Base-by-base conservation (phyloP, 2,888 invertebrate genomes). In the Pelosia muscerda region DNA sequence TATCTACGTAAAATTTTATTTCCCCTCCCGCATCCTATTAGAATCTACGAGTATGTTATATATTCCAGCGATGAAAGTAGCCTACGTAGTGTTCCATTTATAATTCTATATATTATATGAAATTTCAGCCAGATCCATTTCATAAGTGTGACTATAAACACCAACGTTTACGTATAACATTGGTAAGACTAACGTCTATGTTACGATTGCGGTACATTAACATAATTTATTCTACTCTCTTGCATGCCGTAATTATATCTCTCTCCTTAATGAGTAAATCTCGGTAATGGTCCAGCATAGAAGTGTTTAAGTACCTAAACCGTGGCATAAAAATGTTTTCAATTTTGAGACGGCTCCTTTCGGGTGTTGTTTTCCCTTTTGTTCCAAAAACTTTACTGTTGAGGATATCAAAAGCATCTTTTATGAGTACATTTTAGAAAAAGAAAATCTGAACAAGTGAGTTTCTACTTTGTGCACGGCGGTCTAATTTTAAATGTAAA, bases 331-430 rank as follows among this genome's bases (percentile, higher is more conserved):
- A 49, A n/a, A n/a, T 49, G 19, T 19, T 49, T 49, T n/a, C n/a
- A n/a, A 19, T 49, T 19, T n/a, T 2, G 19, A n/a, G n/a, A 49
- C n/a, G 49, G 49, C 19, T n/a, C 5, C 49, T 49, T 49, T n/a
- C 2, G 49, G n/a, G 9, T n/a, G 19, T n/a, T 9, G 49, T 0
- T 15, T 2, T n/a, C 49, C 49, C 49, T 49, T n/a, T 49, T 49
- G 49, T 49, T 49, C n/a, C n/a, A 19, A 49, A 19, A 49, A 49
- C n/a, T 49, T 49, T 49, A 49, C 49, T 49, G 19, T 49, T n/a
- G n/a, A n/a, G 49, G 49, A 49, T n/a, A n/a, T 49, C n/a, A n/a
- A 49, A 49, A 49, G 49, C 19, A 49, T 49, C n/a, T 49, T 49
- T 49, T 8, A 49, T n/a, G n/a, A n/a, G n/a, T n/a, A n/a, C n/a